These are phyloP conservation scores for Lasioglossum baleicum DNA, from an alignment of 1,140 invertebrate species.

Conservation along the genomic window DNA sequence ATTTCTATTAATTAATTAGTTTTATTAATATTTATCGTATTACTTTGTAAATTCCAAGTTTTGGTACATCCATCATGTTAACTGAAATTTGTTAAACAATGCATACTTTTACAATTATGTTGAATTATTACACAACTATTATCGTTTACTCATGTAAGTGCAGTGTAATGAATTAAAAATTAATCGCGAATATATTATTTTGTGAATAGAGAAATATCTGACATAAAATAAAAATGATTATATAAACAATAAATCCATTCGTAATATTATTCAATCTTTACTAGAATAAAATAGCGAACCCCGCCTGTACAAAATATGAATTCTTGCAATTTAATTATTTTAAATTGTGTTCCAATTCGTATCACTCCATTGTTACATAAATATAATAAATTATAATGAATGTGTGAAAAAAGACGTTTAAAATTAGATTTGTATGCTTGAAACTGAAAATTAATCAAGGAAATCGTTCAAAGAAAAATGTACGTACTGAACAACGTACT, in stretches of 20 bases:
- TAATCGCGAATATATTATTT: conserved; percentile 9
- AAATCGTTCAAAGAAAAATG: too few relatives aligned
- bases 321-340: neutral
- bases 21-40: conserved; percentile 13
- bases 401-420: too few relatives aligned
- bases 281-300: neutral
- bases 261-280: neutral
- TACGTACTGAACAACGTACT: too few relatives aligned
- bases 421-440: too few relatives aligned
- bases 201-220: conserved; percentile 16
- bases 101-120: conserved; percentile 18
- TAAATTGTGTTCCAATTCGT: too few relatives aligned
- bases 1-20: conserved; percentile 11
- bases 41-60: neutral
- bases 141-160: neutral
- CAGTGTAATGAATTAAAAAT: neutral
- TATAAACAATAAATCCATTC: conserved; percentile 1
- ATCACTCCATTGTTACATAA: neutral
- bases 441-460: too few relatives aligned
- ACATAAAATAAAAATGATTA: conserved; percentile 27
- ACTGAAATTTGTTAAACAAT: conserved; percentile 19
- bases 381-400: neutral
- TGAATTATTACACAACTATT: neutral
- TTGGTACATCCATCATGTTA: neutral
- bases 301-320: neutral